These are phyloP conservation scores for Danio albolineatus DNA, from an alignment of 2,797 vertebrate species.

Conservation along the genomic window DNA sequence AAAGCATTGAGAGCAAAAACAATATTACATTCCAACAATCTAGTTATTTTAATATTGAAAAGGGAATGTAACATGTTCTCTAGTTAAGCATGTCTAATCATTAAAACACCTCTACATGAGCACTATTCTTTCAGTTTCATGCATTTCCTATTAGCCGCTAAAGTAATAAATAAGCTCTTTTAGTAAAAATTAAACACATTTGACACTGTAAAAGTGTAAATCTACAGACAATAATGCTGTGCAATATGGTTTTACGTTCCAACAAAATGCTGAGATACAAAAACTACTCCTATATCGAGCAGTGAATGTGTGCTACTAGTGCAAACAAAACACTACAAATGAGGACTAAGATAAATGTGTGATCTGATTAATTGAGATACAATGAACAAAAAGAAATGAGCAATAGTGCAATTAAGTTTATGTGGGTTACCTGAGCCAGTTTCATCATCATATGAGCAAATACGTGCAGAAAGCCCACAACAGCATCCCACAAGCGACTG, in stretches of 20 bases:
- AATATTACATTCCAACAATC: conserved; percentile 64
- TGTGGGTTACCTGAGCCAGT: conserved; percentile 86
- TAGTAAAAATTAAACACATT: conserved; percentile 29
- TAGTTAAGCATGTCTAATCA: conserved; percentile 3
- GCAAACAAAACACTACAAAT: background rate
- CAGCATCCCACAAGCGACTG: conserved; percentile 95
- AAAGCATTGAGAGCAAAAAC: conserved; percentile 67
- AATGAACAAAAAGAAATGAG: background rate
- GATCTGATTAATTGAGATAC: conserved; percentile 4
- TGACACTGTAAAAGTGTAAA: background rate
- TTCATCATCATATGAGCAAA: conserved; percentile 99
- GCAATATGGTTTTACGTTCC: background rate
- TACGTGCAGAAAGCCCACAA: conserved; percentile 96
- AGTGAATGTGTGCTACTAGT: background rate
- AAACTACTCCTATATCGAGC: background rate
- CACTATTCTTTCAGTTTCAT: conserved; percentile 23
- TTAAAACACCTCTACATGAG: conserved; percentile 7
- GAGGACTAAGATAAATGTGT: too few relatives aligned
- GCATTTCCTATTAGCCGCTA: conserved; percentile 12
- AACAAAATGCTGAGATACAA: background rate
- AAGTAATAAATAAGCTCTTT: conserved; percentile 19
- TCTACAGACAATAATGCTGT: background rate
- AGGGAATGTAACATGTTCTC: conserved; percentile 49
- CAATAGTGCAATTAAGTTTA: background rate
- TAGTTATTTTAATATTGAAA: background rate